Conservation (phyloP, 2,888 invertebrate species). For the Drosophila atripex region DNA sequence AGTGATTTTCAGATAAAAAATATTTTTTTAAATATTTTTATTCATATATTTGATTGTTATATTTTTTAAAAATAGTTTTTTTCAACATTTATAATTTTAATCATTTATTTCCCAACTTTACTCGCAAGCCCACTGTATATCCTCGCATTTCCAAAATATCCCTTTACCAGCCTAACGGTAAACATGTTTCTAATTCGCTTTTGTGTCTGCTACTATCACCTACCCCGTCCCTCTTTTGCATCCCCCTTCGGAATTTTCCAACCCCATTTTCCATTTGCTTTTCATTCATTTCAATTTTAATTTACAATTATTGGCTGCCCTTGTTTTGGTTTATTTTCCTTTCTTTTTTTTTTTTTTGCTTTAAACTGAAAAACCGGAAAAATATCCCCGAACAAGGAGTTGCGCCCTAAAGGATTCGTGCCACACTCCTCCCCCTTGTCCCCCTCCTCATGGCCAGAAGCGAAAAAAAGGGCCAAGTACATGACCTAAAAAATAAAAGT, state of each 20-base stretch:
- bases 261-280: constrained; percentile 30
- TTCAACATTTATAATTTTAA: too few relatives aligned
- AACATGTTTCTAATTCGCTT: constrained; percentile 1
- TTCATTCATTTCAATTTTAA: constrained; percentile 73
- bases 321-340: constrained; percentile 25
- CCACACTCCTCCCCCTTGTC: constrained; percentile 41
- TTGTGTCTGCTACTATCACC: constrained; percentile 1
- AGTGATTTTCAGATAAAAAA: background rate
- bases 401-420: constrained; percentile 58
- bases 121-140: background rate
- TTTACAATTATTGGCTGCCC: constrained; percentile 73
- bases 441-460: constrained; percentile 7
- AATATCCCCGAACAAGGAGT: constrained; percentile 17
- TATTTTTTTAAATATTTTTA: background rate
- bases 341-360: constrained; percentile 8
- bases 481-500: constrained; percentile 44
- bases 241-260: background rate
- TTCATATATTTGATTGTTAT: too few relatives aligned
- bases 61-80: background rate
- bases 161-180: constrained; percentile 1
- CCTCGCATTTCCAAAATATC: background rate
- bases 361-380: constrained; percentile 26
- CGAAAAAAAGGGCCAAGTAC: constrained; percentile 49
- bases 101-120: too few relatives aligned
- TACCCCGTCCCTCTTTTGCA: background rate